phyloP scores from a whole-genome alignment of 2,113 vertebrate species.

The Xyliphius kryptos region DNA sequence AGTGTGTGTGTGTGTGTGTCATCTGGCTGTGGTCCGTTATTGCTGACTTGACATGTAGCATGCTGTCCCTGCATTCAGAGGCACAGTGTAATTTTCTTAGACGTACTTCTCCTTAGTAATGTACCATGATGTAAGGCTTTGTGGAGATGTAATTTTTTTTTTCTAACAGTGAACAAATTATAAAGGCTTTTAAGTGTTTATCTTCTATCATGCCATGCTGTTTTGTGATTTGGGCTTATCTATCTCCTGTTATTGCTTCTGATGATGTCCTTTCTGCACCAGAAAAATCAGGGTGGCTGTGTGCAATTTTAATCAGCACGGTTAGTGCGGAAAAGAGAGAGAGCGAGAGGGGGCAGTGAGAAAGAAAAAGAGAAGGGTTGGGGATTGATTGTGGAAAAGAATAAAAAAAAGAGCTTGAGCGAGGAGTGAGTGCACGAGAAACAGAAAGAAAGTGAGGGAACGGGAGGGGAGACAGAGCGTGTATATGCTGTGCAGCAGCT shows the following conservation, averaged over 20 bases:
- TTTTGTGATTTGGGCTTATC: slow-evolving; percentile 42
- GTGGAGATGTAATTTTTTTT: too few relatives aligned
- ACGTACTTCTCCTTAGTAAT: too few relatives aligned
- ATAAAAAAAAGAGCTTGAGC: slow-evolving; percentile 20
- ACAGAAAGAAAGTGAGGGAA: slow-evolving; percentile 36
- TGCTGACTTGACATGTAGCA: too few relatives aligned
- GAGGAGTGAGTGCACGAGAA: slow-evolving; percentile 14
- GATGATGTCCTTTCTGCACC: slow-evolving; percentile 65
- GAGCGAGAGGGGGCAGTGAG: slow-evolving; percentile 48
- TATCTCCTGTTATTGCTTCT: slow-evolving; percentile 41
- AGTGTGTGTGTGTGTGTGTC: too few relatives aligned
- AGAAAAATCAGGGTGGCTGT: slow-evolving; percentile 62
- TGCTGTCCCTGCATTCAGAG: too few relatives aligned
- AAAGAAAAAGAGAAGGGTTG: slow-evolving; percentile 25
- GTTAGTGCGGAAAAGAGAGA: slow-evolving; percentile 61
- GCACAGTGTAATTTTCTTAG: too few relatives aligned
- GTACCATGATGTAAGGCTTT: too few relatives aligned
- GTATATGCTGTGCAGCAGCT: slow-evolving; percentile 65
- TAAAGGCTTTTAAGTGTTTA: too few relatives aligned
- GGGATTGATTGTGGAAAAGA: slow-evolving; percentile 33
- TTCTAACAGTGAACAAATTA: too few relatives aligned
- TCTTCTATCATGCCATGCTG: too few relatives aligned
- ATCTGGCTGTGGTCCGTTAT: too few relatives aligned
- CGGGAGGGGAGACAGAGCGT: slow-evolving; percentile 44
- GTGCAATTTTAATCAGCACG: slow-evolving; percentile 68